Conservation (phyloP, 2,888 invertebrate genomes). For the Tetranychus truncatus region DNA sequence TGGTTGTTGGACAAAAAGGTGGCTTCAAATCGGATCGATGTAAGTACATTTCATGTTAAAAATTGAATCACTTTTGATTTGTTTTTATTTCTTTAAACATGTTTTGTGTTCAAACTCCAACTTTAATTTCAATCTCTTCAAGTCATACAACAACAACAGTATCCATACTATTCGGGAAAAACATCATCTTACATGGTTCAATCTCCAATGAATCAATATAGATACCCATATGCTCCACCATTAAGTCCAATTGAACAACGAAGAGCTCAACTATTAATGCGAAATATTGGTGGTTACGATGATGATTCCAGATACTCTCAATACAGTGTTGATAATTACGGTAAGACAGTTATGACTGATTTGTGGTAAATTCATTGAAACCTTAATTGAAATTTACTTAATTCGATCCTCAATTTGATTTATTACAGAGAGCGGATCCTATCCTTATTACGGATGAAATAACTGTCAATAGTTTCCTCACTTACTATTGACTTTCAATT, state of each 20-base stretch:
- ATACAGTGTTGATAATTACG: neutral
- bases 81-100: neutral
- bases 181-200: neutral
- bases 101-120: neutral
- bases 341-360: neutral
- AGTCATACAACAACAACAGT: neutral
- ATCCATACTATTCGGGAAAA: neutral
- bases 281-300: neutral
- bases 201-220: neutral
- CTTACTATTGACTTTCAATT: too few species aligned
- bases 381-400: too few species aligned
- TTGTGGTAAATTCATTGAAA: too few species aligned
- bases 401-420: neutral
- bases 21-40: neutral
- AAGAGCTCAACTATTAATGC: neutral
- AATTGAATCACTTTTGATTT: neutral
- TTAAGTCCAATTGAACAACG: neutral
- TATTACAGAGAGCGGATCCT: neutral
- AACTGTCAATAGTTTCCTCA: too few species aligned
- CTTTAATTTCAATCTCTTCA: neutral
- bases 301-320: neutral
- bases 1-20: neutral
- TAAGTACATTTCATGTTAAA: neutral
- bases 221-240: neutral
- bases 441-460: neutral